phyloP scores from a whole-genome alignment of 2,113 vertebrate species.

The Mormyrus lacerda region DNA sequence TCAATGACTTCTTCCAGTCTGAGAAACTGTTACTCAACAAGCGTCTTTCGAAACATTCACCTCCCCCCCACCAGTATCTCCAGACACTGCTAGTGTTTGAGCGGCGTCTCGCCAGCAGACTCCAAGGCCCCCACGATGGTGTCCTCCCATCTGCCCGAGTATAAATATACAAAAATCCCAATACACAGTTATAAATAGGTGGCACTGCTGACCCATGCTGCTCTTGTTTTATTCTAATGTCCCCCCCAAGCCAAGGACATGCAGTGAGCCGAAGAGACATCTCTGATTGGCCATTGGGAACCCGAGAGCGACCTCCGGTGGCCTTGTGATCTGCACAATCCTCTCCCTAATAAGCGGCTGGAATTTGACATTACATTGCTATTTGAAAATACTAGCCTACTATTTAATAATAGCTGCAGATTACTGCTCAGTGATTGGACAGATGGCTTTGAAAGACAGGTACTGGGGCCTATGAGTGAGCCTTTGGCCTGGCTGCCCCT shows the following conservation, averaged over 20 bases:
- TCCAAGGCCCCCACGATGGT: neutral
- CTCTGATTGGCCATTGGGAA: neutral
- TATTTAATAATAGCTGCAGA: too few species aligned
- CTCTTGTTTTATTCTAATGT: neutral
- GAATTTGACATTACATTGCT: neutral
- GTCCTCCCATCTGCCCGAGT: neutral
- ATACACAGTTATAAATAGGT: neutral
- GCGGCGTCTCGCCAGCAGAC: neutral
- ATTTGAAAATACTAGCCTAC: too few species aligned
- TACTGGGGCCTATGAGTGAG: too few species aligned
- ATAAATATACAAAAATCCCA: neutral
- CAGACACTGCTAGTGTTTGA: neutral
- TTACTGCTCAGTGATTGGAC: too few species aligned
- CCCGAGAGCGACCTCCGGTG: too few species aligned
- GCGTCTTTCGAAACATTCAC: neutral
- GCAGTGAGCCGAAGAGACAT: neutral
- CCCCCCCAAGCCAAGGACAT: neutral
- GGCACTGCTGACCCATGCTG: neutral
- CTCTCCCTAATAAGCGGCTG: neutral
- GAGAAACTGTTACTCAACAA: neutral
- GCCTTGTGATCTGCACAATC: neutral
- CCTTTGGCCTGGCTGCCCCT: too few species aligned
- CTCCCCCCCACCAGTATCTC: neutral
- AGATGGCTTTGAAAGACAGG: too few species aligned
- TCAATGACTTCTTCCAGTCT: neutral